Percentiles rank a stretch among this genome's conserved stretches.
Evolutionary conservation across 2,797 vertebrate genomes (phyloP).

Genomic region (Crenuchus spilurus): DNA sequence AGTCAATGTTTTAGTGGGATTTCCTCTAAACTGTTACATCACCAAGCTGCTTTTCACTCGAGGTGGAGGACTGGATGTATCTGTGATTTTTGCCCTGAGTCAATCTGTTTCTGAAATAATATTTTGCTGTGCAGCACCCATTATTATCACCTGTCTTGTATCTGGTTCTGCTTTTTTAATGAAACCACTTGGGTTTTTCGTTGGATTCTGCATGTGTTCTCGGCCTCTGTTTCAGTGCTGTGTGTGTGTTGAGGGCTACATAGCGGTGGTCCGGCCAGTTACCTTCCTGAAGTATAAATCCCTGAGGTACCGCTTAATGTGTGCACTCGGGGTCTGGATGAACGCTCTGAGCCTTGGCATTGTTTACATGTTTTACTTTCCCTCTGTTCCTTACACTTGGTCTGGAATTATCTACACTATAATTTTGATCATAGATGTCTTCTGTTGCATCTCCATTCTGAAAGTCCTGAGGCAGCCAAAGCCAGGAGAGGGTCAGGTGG

Average conservation of each 20-base stretch:
- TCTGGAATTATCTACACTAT: constrained; percentile 13
- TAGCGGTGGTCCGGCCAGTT: constrained; percentile 25
- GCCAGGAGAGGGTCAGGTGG: constrained; percentile 3
- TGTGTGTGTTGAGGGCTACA: constrained; percentile 35
- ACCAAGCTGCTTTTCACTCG: constrained; percentile 30
- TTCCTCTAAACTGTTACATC: constrained; percentile 32
- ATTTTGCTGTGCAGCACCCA: constrained; percentile 23
- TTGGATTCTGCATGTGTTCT: constrained; percentile 21
- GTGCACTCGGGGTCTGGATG: not conserved
- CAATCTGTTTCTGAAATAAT: constrained; percentile 12
- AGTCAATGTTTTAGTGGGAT: no score
- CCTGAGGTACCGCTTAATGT: constrained; percentile 11
- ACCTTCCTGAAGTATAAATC: constrained; percentile 30
- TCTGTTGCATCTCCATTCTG: constrained; percentile 29
- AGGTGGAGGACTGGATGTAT: constrained; percentile 17
- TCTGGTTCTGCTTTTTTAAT: no score
- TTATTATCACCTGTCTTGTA: constrained; percentile 10
- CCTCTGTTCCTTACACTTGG: constrained; percentile 3
- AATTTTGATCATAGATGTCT: constrained; percentile 18
- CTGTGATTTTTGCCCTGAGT: constrained; percentile 16
- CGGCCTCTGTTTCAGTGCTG: constrained; percentile 39
- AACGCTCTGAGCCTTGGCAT: not conserved
- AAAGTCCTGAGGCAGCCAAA: constrained; percentile 24
- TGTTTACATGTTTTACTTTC: constrained; percentile 14
- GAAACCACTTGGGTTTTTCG: no score